Conservation (phyloP, 2,113 vertebrate species). For the Neolamprologus hecqui region DNA sequence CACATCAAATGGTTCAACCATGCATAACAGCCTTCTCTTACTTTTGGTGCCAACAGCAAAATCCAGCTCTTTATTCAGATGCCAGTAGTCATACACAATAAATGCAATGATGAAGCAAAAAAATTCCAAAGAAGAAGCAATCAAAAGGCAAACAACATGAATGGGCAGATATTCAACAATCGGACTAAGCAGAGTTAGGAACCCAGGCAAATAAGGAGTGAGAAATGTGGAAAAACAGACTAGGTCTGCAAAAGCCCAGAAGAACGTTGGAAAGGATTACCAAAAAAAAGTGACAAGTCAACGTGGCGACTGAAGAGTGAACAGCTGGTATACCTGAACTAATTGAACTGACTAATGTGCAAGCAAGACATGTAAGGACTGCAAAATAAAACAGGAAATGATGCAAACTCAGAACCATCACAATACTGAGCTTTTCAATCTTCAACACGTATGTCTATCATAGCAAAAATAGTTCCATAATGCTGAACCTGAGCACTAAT, state of each 20-base stretch:
- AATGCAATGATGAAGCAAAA: background rate
- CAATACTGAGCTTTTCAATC: background rate
- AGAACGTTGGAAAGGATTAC: background rate
- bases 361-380: background rate
- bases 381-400: background rate
- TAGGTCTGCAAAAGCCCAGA: background rate
- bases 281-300: background rate
- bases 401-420: background rate
- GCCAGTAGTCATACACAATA: background rate
- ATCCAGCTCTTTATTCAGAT: background rate
- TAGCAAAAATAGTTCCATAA: background rate
- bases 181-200: background rate
- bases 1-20: background rate
- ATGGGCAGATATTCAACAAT: background rate
- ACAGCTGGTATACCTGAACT: background rate
- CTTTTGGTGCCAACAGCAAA: background rate
- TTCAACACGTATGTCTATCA: background rate
- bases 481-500: background rate
- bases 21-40: background rate
- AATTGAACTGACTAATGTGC: background rate
- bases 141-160: background rate
- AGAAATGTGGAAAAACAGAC: background rate
- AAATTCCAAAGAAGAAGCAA: background rate
- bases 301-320: background rate
- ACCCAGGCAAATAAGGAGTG: background rate